Conservation (phyloP, 2,888 invertebrate genomes). For the Tetragnatha montana region DNA sequence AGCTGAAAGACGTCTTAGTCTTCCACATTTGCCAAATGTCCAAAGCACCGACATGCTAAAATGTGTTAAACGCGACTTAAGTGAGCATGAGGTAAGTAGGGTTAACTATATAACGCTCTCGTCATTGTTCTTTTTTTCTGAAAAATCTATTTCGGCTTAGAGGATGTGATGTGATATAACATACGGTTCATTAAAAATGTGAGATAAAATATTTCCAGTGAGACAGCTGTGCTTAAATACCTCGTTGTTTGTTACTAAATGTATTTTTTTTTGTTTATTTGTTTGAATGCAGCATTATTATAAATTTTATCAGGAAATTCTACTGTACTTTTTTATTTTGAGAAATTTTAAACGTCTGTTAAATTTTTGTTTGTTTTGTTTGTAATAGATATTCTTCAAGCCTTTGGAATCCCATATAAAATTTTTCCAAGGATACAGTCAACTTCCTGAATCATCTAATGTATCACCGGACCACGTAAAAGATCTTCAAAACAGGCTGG, state of each 20-base stretch:
- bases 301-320: no score
- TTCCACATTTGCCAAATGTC: slow-evolving; percentile 86
- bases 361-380: not conserved
- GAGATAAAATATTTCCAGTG: no score
- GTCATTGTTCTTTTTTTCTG: not conserved
- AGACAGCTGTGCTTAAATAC: not conserved
- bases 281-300: no score
- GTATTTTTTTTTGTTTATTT: no score
- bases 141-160: not conserved
- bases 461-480: slow-evolving; percentile 88
- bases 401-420: slow-evolving; percentile 86
- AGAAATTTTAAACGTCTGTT: no score
- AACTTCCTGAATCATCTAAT: slow-evolving; percentile 82
- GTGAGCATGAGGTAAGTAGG: slow-evolving; percentile 83
- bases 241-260: not conserved
- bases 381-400: slow-evolving; percentile 84
- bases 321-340: not conserved
- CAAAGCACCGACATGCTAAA: slow-evolving; percentile 81
- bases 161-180: no score
- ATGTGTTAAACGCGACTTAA: slow-evolving; percentile 74
- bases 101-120: not conserved
- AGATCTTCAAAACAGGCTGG: slow-evolving; percentile 86
- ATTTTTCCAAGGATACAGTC: slow-evolving; percentile 85
- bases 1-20: slow-evolving; percentile 87
- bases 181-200: no score